Evolutionary conservation across 2,113 vertebrate species (phyloP).

Genomic region (Pipra filicauda): DNA sequence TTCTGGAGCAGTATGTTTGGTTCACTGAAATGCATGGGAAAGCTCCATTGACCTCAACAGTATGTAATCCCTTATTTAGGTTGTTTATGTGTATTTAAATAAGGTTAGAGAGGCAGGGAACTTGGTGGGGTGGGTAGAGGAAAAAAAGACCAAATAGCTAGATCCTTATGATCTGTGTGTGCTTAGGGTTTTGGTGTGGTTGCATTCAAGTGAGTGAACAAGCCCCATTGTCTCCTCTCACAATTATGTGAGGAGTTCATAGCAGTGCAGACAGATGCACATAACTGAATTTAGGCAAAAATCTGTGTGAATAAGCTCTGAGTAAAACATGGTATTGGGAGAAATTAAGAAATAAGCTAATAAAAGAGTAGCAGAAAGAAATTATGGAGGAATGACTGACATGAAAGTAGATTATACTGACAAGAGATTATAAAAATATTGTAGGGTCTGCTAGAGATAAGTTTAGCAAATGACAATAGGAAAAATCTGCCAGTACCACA

Average conservation of each 20-base stretch:
- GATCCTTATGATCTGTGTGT: fast-evolving
- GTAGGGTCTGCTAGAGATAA: background rate
- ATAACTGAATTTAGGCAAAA: background rate
- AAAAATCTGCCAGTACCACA: background rate
- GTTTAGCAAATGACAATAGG: background rate
- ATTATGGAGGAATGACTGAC: background rate
- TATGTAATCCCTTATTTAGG: background rate
- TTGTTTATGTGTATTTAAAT: background rate
- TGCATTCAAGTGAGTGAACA: background rate
- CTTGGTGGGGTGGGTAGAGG: background rate
- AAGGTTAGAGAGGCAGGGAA: background rate
- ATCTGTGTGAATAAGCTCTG: background rate
- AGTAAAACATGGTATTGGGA: background rate
- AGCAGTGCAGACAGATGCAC: background rate
- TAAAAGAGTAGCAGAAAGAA: background rate
- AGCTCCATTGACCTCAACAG: background rate
- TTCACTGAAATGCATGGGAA: background rate
- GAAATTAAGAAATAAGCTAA: background rate
- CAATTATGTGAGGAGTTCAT: background rate
- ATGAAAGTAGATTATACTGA: background rate
- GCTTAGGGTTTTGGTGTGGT: background rate
- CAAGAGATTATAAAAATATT: background rate
- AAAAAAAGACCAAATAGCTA: background rate
- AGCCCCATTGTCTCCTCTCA: background rate
- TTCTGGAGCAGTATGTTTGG: background rate